Evolutionary conservation across 2,888 invertebrate species (phyloP).

Genomic region (Cecidostiba fungosa): DNA sequence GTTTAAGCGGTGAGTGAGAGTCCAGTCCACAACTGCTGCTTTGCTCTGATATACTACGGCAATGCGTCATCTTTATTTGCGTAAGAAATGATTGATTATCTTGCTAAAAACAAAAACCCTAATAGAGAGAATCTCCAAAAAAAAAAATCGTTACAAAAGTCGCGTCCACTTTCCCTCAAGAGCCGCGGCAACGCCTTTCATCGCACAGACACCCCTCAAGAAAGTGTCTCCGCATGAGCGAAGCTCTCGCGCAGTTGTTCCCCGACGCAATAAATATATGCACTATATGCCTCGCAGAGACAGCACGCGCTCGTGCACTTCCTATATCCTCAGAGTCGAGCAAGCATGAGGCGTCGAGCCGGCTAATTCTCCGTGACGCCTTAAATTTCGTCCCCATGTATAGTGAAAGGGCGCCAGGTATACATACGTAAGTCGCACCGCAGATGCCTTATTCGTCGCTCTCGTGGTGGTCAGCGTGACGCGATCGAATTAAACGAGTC

Average conservation of each 20-base stretch:
- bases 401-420: conserved; percentile 54
- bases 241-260: neutral
- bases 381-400: conserved; percentile 67
- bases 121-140: neutral
- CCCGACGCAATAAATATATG: conserved; percentile 10
- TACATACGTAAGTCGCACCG: conserved; percentile 26
- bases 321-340: conserved; percentile 29
- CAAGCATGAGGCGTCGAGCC: conserved; percentile 44
- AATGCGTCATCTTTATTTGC: too few species aligned
- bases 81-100: too few species aligned
- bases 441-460: neutral
- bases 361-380: conserved; percentile 71
- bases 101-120: neutral
- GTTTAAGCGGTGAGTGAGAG: neutral
- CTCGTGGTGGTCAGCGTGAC: conserved; percentile 67
- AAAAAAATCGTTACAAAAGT: conserved; percentile 24
- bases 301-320: conserved; percentile 33
- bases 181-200: conserved; percentile 12
- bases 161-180: conserved; percentile 8
- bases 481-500: conserved; percentile 67
- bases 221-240: conserved; percentile 7
- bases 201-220: neutral
- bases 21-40: neutral
- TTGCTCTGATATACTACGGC: too few species aligned
- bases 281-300: neutral